These are phyloP conservation scores for Petrosia ficiformis DNA, from an alignment of 37 sponge, comb jelly and placozoan species.

Conservation along the genomic window DNA sequence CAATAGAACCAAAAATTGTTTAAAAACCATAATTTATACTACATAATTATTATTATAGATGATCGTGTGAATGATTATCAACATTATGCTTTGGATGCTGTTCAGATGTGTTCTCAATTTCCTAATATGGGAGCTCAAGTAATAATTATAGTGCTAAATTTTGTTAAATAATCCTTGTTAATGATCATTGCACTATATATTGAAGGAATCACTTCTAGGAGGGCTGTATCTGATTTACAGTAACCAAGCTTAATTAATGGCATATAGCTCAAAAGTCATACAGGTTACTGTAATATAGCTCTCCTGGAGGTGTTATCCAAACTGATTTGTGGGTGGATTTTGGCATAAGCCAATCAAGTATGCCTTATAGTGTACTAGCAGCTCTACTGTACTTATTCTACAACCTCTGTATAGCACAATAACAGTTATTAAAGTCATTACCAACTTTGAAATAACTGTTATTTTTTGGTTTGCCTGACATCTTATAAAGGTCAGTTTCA, in stretches of 20 bases:
- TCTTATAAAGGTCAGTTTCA: constrained; percentile 55
- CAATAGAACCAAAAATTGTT: too few relatives aligned
- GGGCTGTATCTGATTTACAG: too few relatives aligned
- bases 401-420: background rate
- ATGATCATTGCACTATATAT: too few relatives aligned
- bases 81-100: constrained; percentile 63
- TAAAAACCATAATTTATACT: background rate
- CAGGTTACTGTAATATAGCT: too few relatives aligned
- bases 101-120: constrained; percentile 41
- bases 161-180: background rate
- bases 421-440: background rate
- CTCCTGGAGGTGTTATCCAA: too few relatives aligned
- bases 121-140: constrained; percentile 67
- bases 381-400: background rate
- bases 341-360: too few relatives aligned
- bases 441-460: background rate
- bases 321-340: too few relatives aligned
- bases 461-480: background rate
- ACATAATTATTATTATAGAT: constrained; percentile 22
- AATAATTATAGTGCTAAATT: background rate
- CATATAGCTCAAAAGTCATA: too few relatives aligned
- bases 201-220: too few relatives aligned
- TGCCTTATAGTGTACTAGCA: too few relatives aligned
- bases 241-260: too few relatives aligned
- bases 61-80: constrained; percentile 68